Base-by-base conservation (phyloP, 2,797 vertebrate species). In the Tiaroga cobitis region DNA sequence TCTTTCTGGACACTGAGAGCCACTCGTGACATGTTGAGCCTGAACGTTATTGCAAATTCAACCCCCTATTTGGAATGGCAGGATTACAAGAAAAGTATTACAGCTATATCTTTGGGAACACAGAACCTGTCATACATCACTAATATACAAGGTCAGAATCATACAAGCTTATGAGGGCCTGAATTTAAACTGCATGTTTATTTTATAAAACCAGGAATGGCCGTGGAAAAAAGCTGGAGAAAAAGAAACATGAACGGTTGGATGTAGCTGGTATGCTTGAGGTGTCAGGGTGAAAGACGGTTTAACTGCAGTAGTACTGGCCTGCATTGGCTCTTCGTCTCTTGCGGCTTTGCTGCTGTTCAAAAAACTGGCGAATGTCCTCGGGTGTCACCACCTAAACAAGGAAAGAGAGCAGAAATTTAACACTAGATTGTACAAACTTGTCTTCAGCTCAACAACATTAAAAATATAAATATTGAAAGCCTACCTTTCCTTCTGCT, bases 401-500 rank as follows among this genome's bases (percentile, higher is more conserved):
- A 8, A 51, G 10, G 9, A 85, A 54, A 15, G 11, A 3, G n/a
- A 16, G 13, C 3, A 70, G 16, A 10, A 51, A 83, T 11, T 37
- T 8, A 46, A 80, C 41, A 10, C 26, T 46, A 26, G 37, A 59
- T 21, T 29, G 24, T 19, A 43, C 69, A 77, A 59, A 56, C 51
- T 59, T 5, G 9, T 56, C 8, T 46, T 61, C 16, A 39, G 18
- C 41, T 54, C 11, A 49, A 5, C 51, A 15, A 1, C 39, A 7
- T 13, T 13, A 1, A 9, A 73, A 49, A 7, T 8, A 39, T 10
- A 32, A 65, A 34, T 10, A 24, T 0, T 21, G 6, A 34, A 29
- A 32, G 19, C 89, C 92, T 93, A 99, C 98, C 95, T 98, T 98
- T 91, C 98, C 98, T 92, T 99, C 97, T 78, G 97, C 94, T 81